Evolutionary conservation across 2,888 invertebrate genomes (phyloP).

Genomic region (Achlya flavicornis): DNA sequence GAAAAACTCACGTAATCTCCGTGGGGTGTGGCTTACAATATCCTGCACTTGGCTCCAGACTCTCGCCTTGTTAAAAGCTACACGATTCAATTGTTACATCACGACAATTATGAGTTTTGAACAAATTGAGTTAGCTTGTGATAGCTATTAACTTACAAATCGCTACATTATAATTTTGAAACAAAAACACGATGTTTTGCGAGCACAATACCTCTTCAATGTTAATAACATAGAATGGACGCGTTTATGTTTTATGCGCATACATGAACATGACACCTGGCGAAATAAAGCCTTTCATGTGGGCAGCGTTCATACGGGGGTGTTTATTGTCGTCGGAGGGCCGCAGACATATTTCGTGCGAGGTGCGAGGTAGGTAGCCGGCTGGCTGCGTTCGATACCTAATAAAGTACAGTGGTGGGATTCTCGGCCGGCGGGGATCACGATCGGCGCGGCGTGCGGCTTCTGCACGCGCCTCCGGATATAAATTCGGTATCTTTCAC

Average conservation of each 20-base stretch:
- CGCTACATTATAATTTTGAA: constrained; percentile 9
- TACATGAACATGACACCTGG: constrained; percentile 62
- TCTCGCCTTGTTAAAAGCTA: constrained; percentile 52
- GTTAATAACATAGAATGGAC: constrained; percentile 50
- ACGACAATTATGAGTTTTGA: constrained; percentile 36
- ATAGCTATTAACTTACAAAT: constrained; percentile 24
- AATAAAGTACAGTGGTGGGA: constrained; percentile 61
- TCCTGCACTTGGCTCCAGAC: constrained; percentile 67
- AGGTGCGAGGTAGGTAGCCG: constrained; percentile 47
- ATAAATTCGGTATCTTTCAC: constrained; percentile 73
- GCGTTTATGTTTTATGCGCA: constrained; percentile 57
- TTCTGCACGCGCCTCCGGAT: constrained; percentile 58
- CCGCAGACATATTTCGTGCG: constrained; percentile 62
- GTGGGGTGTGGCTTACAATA: constrained; percentile 72
- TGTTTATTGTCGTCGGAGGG: constrained; percentile 65
- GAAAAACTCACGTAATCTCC: constrained; percentile 81
- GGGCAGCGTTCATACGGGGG: constrained; percentile 55
- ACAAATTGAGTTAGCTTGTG: constrained; percentile 19
- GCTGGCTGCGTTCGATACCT: constrained; percentile 45
- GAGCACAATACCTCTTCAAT: constrained; percentile 37
- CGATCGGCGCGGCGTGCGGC: constrained; percentile 53
- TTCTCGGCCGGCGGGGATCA: constrained; percentile 49
- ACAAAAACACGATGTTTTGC: constrained; percentile 25
- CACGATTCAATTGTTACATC: constrained; percentile 59
- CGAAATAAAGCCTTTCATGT: constrained; percentile 65